Evolutionary conservation across 1,140 invertebrate species (phyloP).

Genomic region (Pemphigus obesinymphae): DNA sequence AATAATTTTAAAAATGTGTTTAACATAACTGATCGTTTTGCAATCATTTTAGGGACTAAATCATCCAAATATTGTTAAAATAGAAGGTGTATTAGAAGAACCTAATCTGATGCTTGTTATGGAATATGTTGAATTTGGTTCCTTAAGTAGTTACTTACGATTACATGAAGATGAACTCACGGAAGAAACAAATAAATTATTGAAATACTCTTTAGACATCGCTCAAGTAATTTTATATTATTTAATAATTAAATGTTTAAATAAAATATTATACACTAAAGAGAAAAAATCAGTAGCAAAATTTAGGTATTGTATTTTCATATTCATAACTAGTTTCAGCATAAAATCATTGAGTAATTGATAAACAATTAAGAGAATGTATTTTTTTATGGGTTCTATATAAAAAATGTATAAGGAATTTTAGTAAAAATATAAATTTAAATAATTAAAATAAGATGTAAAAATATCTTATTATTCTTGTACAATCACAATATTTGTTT

Average conservation of each 20-base stretch:
- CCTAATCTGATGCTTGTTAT: constrained; percentile 76
- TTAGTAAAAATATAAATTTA: too few relatives aligned
- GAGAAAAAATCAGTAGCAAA: too few relatives aligned
- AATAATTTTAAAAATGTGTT: not conserved
- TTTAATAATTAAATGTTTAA: not conserved
- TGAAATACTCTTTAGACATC: constrained; percentile 74
- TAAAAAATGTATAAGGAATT: too few relatives aligned
- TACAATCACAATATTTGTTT: too few relatives aligned
- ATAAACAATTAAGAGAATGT: too few relatives aligned
- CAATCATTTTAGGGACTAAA: constrained; percentile 59
- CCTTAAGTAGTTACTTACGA: constrained; percentile 71
- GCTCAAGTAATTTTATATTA: constrained; percentile 56
- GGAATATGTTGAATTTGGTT: constrained; percentile 80
- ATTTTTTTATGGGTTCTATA: too few relatives aligned
- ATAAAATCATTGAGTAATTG: too few relatives aligned
- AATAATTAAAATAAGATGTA: too few relatives aligned
- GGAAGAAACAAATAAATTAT: constrained; percentile 54
- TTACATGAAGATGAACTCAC: constrained; percentile 53
- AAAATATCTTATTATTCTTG: too few relatives aligned
- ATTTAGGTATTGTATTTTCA: too few relatives aligned
- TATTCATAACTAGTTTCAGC: too few relatives aligned
- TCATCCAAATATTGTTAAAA: constrained; percentile 82
- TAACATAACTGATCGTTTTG: constrained; percentile 43
- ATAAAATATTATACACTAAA: not conserved
- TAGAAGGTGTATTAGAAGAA: constrained; percentile 72